These are phyloP conservation scores for Diploscapter pachys DNA, from an alignment of 1,140 invertebrate species.

Conservation along the genomic window DNA sequence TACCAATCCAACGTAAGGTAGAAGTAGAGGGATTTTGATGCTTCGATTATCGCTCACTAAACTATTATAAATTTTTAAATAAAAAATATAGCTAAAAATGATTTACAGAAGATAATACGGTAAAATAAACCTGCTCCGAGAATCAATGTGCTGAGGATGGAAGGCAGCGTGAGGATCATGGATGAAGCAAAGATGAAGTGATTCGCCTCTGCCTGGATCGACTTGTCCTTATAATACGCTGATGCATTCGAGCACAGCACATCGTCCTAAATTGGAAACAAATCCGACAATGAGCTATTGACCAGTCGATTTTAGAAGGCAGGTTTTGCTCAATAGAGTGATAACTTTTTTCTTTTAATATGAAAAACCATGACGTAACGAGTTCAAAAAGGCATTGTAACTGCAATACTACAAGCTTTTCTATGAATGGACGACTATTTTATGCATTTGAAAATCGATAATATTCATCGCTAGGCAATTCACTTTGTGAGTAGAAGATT, in stretches of 20 bases:
- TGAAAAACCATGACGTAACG: too few species aligned
- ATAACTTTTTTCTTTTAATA: too few species aligned
- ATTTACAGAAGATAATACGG: not conserved
- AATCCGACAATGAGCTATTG: too few species aligned
- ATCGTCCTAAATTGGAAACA: slow-evolving; percentile 15
- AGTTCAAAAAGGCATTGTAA: too few species aligned
- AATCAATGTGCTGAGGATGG: slow-evolving; percentile 41
- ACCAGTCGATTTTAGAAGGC: too few species aligned
- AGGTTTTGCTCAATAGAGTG: too few species aligned
- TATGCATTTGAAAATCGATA: too few species aligned
- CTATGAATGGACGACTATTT: too few species aligned
- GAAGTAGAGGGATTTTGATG: slow-evolving; percentile 41
- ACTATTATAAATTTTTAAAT: not conserved
- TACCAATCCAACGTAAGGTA: slow-evolving; percentile 48
- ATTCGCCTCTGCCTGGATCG: slow-evolving; percentile 41
- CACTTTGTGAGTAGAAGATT: not conserved
- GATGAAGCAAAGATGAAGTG: slow-evolving; percentile 44
- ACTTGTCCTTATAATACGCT: slow-evolving; percentile 36
- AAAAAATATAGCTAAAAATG: not conserved
- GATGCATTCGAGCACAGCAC: slow-evolving; percentile 36
- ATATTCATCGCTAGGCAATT: not conserved
- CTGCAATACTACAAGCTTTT: too few species aligned
- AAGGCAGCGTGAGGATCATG: slow-evolving; percentile 43
- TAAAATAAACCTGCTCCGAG: slow-evolving; percentile 43
- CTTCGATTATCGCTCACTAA: slow-evolving; percentile 46